Evolutionary conservation across 1,140 invertebrate genomes (phyloP).

Genomic region (Penaeus vannamei): DNA sequence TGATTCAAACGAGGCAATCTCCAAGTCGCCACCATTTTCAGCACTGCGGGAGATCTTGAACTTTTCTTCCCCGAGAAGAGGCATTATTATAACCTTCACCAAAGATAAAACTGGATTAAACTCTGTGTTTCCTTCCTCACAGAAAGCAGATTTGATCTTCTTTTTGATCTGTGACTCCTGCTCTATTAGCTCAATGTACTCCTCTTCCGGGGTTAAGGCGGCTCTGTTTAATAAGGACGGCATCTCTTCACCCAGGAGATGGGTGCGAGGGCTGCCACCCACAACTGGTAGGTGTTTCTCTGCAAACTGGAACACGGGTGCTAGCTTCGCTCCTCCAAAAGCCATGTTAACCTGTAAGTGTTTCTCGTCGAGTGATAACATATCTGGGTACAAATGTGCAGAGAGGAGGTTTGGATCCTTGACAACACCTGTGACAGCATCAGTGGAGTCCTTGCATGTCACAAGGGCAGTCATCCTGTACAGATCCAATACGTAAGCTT

Average conservation of each 20-base stretch:
- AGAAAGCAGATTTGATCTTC: slow-evolving; percentile 98
- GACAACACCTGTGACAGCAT: slow-evolving; percentile 99
- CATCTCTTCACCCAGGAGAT: slow-evolving; percentile 98
- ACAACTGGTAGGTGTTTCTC: slow-evolving; percentile 96
- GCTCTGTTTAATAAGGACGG: slow-evolving; percentile 77
- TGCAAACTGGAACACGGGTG: slow-evolving; percentile 98
- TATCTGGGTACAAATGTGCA: slow-evolving; percentile 93
- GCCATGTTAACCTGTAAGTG: slow-evolving; percentile 98
- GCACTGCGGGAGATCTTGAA: slow-evolving; percentile 70
- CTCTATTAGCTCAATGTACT: slow-evolving; percentile 98
- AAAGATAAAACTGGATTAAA: slow-evolving; percentile 97
- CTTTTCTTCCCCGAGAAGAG: slow-evolving; percentile 62
- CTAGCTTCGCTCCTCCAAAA: slow-evolving; percentile 98
- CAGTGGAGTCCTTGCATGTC: slow-evolving; percentile 98
- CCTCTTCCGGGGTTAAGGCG: slow-evolving; percentile 93
- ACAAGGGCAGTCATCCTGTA: slow-evolving; percentile 92
- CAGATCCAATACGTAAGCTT: slow-evolving; percentile 96
- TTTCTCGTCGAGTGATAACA: slow-evolving; percentile 97
- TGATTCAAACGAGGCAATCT: slow-evolving; percentile 82
- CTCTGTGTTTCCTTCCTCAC: slow-evolving; percentile 92
- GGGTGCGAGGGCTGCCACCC: slow-evolving; percentile 92
- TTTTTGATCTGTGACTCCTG: slow-evolving; percentile 89
- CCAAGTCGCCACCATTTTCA: slow-evolving; percentile 82
- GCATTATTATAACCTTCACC: slow-evolving; percentile 77
- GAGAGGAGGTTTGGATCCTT: slow-evolving; percentile 96